Base-by-base conservation (phyloP, 2,888 invertebrate genomes). In the Cryptus armator region DNA sequence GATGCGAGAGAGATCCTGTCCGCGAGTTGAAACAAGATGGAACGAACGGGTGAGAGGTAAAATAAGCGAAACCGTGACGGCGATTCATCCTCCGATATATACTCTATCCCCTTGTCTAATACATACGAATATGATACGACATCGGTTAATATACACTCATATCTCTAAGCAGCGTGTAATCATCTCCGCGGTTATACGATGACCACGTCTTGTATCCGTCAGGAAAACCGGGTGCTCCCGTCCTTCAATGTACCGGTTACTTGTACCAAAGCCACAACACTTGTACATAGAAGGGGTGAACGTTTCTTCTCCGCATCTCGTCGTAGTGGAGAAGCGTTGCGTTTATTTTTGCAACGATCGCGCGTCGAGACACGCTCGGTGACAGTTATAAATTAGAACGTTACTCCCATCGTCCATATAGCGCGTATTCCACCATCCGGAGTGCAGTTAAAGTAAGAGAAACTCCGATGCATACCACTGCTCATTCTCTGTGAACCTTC, bases 341-440 rank as follows among this genome's bases (percentile, higher is more conserved):
- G 87, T 90, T 89, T 89, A 90, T 90, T 91, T 91, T 91, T 88
- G 86, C 88, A 56, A 77, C 83, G 84, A 87, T 80, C 80, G 80
- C 87, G 80, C 71, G 67, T 84, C 74, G 77, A 70, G 68, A 68
- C 19, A 66, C 32, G 77, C 75, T 67, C 83, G 86, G 85, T 86
- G 90, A 90, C 90, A 89, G 88, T 91, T 90, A 91, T 89, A 91
- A 92, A 91, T 92, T 90, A 90, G 89, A 90, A 89, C 87, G 90
- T 89, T 89, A 90, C 89, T 87, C 70, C 29, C 67, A 51, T 70
- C 62, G 51, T 51, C 70, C 80, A 59, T 66, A 56, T 43, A 16
- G 66, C 19, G 46, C 37, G 37, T 67, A 64, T 59, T 76, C 62
- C 56, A 59, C 48, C 64, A 67, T 53, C 71, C 64, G 75, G 51